Evolutionary conservation across 2,888 invertebrate species (phyloP), one percentile per base, ranked within the genome.

Genomic region (Blastobasis adustella): DNA sequence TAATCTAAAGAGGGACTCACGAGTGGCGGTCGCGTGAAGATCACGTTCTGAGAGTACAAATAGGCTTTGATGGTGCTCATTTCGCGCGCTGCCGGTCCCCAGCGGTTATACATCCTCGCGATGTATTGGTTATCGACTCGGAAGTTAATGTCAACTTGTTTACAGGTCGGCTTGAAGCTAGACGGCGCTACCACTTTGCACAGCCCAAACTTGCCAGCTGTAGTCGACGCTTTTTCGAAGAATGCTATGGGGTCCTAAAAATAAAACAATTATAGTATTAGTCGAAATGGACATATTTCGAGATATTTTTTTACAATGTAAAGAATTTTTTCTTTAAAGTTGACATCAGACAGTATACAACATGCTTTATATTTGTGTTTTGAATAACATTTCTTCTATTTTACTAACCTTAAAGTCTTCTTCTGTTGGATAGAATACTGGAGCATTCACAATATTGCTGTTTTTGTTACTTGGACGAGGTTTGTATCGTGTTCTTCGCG

Each of bases 111-210:
- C 91, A 98, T 92, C 58, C 96, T 94, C 64, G 96, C 94, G 1
- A 98, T 92, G 66, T 97, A 96, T 71, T 98, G 98, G 78, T 97
- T 96, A 58, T 94, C 94, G 0, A 95, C 95, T 0, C 93, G 94
- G 67, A 98, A 98, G 4, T 95, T 83, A 90, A 96, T 93, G 55
- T 95, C 95, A 58, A 97, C 91, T 0, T 96, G 91, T 61, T 93
- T 92, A 67, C 96, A 97, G 58, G 95, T 94, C 0, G 85, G 76
- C 66, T 93, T 92, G 67, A 96, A 96, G 54, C 89, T 91, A 0
- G 89, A 71, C 0, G 98, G 98, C 4, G 97, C 95, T 36, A 97
- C 92, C 37, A 98, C 94, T 58, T 94, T 92, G 70, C 97, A 98
- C 54, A 98, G 91, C 0, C 98, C 97, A 75, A 91, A 97, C 54